Evolutionary conservation across 2,113 vertebrate genomes (phyloP), one percentile per base, ranked within the genome.

Genomic region (Strix uralensis): DNA sequence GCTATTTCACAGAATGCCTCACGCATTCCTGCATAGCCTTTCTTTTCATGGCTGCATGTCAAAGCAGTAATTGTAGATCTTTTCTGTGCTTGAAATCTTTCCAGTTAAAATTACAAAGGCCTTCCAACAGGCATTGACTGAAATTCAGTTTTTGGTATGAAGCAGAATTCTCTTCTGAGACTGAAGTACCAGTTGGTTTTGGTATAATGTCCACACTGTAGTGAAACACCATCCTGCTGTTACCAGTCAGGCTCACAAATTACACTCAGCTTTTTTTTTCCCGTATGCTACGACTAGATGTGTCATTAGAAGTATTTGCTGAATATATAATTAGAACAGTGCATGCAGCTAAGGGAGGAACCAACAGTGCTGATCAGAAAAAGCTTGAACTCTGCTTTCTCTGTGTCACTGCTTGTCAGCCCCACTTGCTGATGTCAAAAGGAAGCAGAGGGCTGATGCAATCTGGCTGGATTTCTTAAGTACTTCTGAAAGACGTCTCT

Each of bases 21-120:
- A 30, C 0, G 0, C 46, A 11, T n/a, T 83, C 71, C 67, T 54
- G 61, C 34, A 23, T 15, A 32, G 2, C 7, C 20, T 59, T 85
- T 58, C 13, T 49, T 87, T 79, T 21, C 51, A 44, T 4, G 44
- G 54, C 58, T 80, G 32, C 29, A 4, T 2, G 19, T 44, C n/a
- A 80, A 59, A 88, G 49, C 27, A 86, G 36, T 26, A 66, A 52
- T 1, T 70, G 25, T 9, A 70, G 15, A 58, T 26, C 16, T 57
- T 52, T 59, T 29, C 62, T 65, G 6, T n/a, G 44, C 49, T 75
- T 52, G 17, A 61, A 57, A 40, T n/a, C 49, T 57, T 83, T 38
- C 34, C 49, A 54, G 38, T 36, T 91, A 38, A 66, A 94, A 66
- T 36, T 29, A 52, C 42, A 83, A 72, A 69, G 25, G 21, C 42